A percentile compares a stretch with the other conserved stretches of the same genome.
These are phyloP conservation scores for Hemiscyllium ocellatum DNA, from an alignment of 2,113 vertebrate species.

Conservation along the genomic window DNA sequence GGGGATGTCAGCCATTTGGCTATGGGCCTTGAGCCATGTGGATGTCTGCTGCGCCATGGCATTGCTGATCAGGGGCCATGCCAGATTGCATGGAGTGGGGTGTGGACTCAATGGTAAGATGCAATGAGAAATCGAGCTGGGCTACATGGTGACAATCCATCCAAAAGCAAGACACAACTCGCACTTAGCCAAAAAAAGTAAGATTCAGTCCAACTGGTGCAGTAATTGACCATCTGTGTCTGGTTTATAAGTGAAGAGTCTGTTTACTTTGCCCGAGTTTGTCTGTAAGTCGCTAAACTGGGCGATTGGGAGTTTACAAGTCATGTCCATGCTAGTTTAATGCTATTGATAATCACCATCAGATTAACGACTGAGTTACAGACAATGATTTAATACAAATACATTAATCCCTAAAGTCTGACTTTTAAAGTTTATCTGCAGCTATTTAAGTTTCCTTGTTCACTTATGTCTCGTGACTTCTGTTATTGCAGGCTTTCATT, in stretches of 20 bases:
- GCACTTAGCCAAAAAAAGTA: too few relatives aligned
- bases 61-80: too few relatives aligned
- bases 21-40: too few relatives aligned
- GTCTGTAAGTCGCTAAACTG: not conserved
- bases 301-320: not conserved
- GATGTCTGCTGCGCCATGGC: too few relatives aligned
- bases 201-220: not conserved
- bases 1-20: too few relatives aligned
- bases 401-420: slow-evolving; percentile 19
- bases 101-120: too few relatives aligned
- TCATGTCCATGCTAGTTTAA: not conserved
- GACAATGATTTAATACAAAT: not conserved
- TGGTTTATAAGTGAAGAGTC: not conserved
- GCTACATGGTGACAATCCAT: too few relatives aligned
- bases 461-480: not conserved
- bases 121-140: too few relatives aligned
- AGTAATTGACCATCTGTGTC: not conserved
- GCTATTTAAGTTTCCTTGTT: not conserved
- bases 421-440: too few relatives aligned
- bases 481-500: not conserved
- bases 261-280: not conserved
- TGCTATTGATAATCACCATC: not conserved
- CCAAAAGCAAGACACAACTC: too few relatives aligned
- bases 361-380: not conserved
- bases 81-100: too few relatives aligned